Evolutionary conservation across 1,140 invertebrate genomes (phyloP).

Genomic region (Eufriesea mexicana): DNA sequence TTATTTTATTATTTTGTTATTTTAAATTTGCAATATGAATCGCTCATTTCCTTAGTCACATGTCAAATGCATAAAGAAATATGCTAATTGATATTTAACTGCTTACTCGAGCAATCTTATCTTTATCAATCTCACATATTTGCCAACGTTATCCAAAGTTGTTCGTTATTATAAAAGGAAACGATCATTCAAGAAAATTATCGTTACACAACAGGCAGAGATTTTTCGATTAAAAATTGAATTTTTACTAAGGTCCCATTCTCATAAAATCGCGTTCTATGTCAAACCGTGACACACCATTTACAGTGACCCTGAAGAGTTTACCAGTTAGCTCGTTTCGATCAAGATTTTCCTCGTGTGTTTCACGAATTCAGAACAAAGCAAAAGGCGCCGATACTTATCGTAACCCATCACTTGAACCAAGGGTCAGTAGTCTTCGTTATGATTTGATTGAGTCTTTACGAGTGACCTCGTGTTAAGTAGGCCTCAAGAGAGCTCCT

Average conservation of each 20-base stretch:
- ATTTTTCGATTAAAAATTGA: too few relatives aligned
- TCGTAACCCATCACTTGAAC: background rate
- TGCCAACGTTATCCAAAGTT: too few relatives aligned
- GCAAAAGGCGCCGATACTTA: background rate
- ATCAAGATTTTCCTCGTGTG: background rate
- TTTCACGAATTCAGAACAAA: background rate
- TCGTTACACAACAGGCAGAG: too few relatives aligned
- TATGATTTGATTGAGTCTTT: conserved; percentile 36
- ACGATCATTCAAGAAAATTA: too few relatives aligned
- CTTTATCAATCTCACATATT: too few relatives aligned
- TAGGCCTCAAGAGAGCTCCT: background rate
- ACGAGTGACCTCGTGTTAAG: conserved; percentile 27
- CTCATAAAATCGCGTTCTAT: background rate
- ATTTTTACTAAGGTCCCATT: background rate
- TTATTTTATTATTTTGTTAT: too few relatives aligned
- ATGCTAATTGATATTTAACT: too few relatives aligned
- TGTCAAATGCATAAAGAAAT: too few relatives aligned
- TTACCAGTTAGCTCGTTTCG: background rate
- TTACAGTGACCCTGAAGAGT: background rate
- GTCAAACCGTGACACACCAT: background rate
- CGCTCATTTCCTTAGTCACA: too few relatives aligned
- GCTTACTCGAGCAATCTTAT: too few relatives aligned
- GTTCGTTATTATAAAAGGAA: too few relatives aligned
- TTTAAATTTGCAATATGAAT: too few relatives aligned
- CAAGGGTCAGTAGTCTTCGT: conserved; percentile 18